These are phyloP conservation scores for Bufo bufo DNA, from an alignment of 2,113 vertebrate species.

Conservation along the genomic window DNA sequence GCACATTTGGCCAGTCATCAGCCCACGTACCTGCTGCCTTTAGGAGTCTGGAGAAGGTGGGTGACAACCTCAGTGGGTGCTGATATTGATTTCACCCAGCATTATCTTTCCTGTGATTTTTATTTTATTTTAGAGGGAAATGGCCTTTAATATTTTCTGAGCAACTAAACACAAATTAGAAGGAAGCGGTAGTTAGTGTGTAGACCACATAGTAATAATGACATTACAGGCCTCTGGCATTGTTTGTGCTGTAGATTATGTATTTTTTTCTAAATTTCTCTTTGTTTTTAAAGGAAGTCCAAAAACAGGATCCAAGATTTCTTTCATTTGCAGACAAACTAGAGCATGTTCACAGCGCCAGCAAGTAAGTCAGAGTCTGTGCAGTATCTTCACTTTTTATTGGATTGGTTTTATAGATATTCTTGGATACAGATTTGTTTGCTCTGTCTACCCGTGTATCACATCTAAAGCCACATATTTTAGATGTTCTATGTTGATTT, in stretches of 20 bases:
- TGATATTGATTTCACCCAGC: no score
- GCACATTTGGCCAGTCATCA: no score
- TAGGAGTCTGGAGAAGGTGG: no score
- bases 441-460: no score
- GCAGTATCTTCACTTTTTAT: no score
- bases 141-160: no score
- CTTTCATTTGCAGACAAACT: constrained; percentile 52
- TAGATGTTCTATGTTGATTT: not conserved
- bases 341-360: not conserved
- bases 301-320: constrained; percentile 44
- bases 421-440: no score
- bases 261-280: not conserved
- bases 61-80: no score
- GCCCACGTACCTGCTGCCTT: no score
- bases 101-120: no score
- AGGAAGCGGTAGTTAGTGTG: not conserved
- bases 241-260: not conserved
- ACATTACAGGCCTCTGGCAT: not conserved
- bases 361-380: constrained; percentile 17
- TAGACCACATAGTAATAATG: not conserved
- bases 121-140: no score
- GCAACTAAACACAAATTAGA: not conserved
- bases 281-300: constrained; percentile 48
- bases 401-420: not conserved
- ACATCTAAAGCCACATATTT: not conserved